phyloP scores from a whole-genome alignment of 2,113 vertebrate species.

The Pituophis catenifer region DNA sequence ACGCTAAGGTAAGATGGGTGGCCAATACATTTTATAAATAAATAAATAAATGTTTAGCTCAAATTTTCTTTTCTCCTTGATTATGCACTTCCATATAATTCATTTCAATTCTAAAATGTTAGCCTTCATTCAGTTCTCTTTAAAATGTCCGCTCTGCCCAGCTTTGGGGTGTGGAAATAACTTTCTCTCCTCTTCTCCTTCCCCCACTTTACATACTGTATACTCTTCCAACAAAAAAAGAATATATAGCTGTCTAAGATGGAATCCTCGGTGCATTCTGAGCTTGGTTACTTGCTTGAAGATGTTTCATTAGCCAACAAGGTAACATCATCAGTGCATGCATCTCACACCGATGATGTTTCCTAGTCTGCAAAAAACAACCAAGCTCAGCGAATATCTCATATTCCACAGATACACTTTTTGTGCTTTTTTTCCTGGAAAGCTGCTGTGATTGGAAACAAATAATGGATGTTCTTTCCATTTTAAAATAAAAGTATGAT shows the following conservation, averaged over 20 bases:
- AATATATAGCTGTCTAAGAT: not conserved
- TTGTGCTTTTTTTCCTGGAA: not conserved
- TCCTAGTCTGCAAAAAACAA: too few species aligned
- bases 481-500: not conserved
- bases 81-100: not conserved
- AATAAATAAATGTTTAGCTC: not conserved
- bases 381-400: not conserved
- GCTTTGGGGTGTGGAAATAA: not conserved
- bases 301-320: not conserved
- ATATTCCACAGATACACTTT: not conserved
- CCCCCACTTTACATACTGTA: not conserved
- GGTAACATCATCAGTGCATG: not conserved
- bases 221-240: not conserved
- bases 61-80: not conserved
- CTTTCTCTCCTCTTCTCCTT: not conserved
- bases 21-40: not conserved
- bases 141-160: not conserved
- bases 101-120: not conserved
- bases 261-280: not conserved
- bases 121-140: not conserved
- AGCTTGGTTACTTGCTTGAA: not conserved
- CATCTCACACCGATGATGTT: not conserved
- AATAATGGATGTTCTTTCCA: not conserved
- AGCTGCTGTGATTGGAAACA: not conserved
- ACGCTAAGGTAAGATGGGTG: not conserved